Conservation (phyloP, 1,140 invertebrate species). For the Pinna nobilis region DNA sequence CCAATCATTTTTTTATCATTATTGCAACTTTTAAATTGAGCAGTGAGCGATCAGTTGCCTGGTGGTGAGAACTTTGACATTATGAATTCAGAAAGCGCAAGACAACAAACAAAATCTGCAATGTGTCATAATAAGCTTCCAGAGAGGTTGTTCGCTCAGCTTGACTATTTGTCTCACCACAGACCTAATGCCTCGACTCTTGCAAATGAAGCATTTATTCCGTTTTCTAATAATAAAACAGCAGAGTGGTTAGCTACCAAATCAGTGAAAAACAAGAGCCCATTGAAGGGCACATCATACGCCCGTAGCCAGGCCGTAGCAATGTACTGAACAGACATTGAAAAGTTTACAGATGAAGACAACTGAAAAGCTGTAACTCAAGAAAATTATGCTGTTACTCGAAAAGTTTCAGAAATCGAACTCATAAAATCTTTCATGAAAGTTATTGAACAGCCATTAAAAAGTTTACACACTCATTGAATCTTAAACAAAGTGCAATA, state of each 20-base stretch:
- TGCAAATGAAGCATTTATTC: slow-evolving; percentile 44
- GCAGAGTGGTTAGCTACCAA: slow-evolving; percentile 31
- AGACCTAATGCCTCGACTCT: slow-evolving; percentile 38
- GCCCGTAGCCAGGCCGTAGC: too few relatives aligned
- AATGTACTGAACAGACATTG: too few relatives aligned
- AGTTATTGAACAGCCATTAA: too few relatives aligned
- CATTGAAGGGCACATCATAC: too few relatives aligned
- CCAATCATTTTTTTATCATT: slow-evolving; percentile 12
- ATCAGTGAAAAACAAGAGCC: too few relatives aligned
- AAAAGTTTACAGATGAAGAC: too few relatives aligned
- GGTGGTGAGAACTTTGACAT: slow-evolving; percentile 31
- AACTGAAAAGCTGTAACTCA: too few relatives aligned
- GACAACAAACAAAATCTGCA: not conserved
- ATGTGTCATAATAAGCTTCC: slow-evolving; percentile 36
- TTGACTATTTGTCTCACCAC: slow-evolving; percentile 21
- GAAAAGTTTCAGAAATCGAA: too few relatives aligned
- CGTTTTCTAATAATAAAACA: slow-evolving; percentile 49
- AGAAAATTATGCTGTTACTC: too few relatives aligned
- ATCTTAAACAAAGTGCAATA: too few relatives aligned
- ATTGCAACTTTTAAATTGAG: slow-evolving; percentile 18
- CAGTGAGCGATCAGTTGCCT: slow-evolving; percentile 16
- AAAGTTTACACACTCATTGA: too few relatives aligned
- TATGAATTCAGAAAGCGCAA: not conserved
- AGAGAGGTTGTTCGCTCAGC: slow-evolving; percentile 38
- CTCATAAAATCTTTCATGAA: too few relatives aligned